phyloP scores from a whole-genome alignment of 2,113 vertebrate species.

The Apodemus sylvaticus region DNA sequence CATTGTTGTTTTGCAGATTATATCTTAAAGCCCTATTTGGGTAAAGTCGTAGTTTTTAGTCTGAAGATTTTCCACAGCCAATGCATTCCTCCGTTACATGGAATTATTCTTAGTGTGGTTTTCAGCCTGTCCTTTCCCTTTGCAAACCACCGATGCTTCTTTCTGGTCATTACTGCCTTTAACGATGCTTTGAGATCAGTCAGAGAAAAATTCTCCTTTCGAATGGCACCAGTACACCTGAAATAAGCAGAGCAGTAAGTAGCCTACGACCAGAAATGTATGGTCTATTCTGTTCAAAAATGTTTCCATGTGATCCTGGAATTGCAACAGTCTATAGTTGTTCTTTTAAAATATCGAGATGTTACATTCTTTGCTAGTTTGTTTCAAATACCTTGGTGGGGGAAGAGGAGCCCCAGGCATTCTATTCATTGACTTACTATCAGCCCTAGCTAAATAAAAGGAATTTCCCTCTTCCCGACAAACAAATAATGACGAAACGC shows the following conservation, averaged over 20 bases:
- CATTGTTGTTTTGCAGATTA: neutral
- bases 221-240: neutral
- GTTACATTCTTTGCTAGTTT: neutral
- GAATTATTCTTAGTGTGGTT: constrained; percentile 21
- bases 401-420: neutral
- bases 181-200: neutral
- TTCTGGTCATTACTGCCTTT: neutral
- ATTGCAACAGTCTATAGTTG: neutral
- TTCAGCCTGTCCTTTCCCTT: neutral
- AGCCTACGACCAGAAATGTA: neutral
- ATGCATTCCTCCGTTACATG: neutral
- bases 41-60: neutral
- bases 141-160: neutral
- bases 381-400: constrained; percentile 1
- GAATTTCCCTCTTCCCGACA: no score
- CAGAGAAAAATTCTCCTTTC: neutral
- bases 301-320: neutral
- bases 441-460: neutral
- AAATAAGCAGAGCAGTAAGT: neutral
- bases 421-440: neutral
- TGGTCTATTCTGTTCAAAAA: neutral
- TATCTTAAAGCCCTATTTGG: neutral
- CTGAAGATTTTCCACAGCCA: neutral
- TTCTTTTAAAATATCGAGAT: neutral
- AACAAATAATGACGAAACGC: neutral